Base-by-base conservation (phyloP, 2,113 vertebrate species). In the Apteryx owenii region DNA sequence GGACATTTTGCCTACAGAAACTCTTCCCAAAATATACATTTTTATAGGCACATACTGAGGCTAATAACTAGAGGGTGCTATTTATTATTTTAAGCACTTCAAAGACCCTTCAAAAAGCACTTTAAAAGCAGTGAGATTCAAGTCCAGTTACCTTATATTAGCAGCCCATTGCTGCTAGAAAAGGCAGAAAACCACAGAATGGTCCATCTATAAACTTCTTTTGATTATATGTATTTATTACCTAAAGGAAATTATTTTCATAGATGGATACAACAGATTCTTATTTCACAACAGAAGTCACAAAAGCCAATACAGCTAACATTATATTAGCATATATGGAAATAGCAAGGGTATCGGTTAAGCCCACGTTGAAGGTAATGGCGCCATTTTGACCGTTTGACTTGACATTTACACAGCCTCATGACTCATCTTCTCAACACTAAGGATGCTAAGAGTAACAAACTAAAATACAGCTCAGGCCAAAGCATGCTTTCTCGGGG, bases 11-110 rank as follows among this genome's bases (percentile, higher is more conserved):
- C 89, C 85, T 83, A 66, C 8, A 22, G 42, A 73, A 91, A 46
- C 89, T 89, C 82, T 87, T 77, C 93, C 93, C 78, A 46, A 95
- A 96, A 94, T 17, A 92, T 1, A 80, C 81, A 60, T 85, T 95
- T 95, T 91, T 88, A 75, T 94, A 85, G 94, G 89, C 95, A 88
- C 75, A 62, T 81, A 88, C 61, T 64, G 64, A 29, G 33, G 77
- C 85, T 96, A 97, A 93, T 93, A 96, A 97, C 84, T 91, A 78
- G 89, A 97, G 78, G 87, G 86, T 95, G 94, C 96, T 89, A 71
- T 89, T 91, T 58, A 83, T 88, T 85, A 89, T 89, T 80, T 31
- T 33, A 73, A 85, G 75, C 78, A 95, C 95, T 97, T 97, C 92
- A 93, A 95, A 97, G 93, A 79, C 64, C 81, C 54, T 94, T 95